A percentile compares a stretch with the other conserved stretches of the same genome.
phyloP scores from a whole-genome alignment of 2,888 invertebrate species.

The Cryptocheilus praepositus region DNA sequence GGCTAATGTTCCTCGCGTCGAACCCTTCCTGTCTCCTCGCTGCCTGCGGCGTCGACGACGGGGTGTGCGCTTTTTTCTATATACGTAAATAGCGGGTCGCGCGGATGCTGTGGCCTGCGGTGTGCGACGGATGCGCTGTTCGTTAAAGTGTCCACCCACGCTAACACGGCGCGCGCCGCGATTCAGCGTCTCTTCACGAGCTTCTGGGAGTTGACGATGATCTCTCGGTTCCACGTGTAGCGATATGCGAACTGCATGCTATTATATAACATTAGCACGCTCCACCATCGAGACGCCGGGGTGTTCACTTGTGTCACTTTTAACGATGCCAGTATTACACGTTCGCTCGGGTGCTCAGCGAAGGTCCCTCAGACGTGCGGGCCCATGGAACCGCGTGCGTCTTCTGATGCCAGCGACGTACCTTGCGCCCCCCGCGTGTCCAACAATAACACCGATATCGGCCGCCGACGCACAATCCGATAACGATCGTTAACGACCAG shows the following conservation, averaged over 20 bases:
- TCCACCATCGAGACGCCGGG: conserved; percentile 72
- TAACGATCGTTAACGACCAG: neutral
- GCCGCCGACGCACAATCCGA: neutral
- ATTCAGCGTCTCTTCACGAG: conserved; percentile 93
- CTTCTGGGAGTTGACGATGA: conserved; percentile 94
- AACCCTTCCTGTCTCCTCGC: conserved; percentile 5
- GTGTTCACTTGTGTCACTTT: conserved; percentile 60
- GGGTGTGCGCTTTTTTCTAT: neutral
- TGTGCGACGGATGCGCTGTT: conserved; percentile 13
- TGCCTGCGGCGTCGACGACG: conserved; percentile 30
- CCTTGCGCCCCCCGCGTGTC: neutral
- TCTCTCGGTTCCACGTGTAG: conserved; percentile 95
- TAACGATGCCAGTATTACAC: conserved; percentile 61
- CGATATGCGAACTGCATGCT: conserved; percentile 87
- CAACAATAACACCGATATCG: neutral
- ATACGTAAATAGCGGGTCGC: neutral
- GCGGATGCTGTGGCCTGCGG: neutral
- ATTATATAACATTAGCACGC: conserved; percentile 75
- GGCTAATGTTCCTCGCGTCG: conserved; percentile 30
- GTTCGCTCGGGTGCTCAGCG: conserved; percentile 10
- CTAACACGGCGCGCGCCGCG: neutral
- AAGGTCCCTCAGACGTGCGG: neutral
- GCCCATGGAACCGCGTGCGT: conserved; percentile 5
- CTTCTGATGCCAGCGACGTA: neutral
- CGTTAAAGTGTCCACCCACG: conserved; percentile 23